Evolutionary conservation across 2,113 vertebrate species (phyloP), one percentile per base, ranked within the genome.

Genomic region (Melospiza melodia): DNA sequence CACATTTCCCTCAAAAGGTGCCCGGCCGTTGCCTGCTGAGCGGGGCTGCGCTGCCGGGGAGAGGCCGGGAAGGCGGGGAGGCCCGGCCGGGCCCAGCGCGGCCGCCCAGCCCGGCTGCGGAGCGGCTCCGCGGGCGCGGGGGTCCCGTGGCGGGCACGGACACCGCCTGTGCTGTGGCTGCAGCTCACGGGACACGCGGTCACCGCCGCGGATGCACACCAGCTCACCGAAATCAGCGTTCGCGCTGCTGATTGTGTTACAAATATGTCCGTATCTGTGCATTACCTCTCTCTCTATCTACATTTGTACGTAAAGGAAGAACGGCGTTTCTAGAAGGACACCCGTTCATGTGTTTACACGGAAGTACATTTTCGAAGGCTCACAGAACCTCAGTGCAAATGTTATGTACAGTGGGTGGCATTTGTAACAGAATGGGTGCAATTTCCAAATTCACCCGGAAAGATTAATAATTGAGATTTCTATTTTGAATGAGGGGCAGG

Each of bases 261-360:
- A 30, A 46, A 44, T 44, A 39, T 3, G 18, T 7, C 21, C 2
- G 9, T 41, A 17, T 17, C 20, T n/a, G 11, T 31, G 27, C 22
- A 35, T n/a, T 3, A 37, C 3, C 6, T 9, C 10, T 3, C 18
- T 25, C 10, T 31, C 22, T 20, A 1, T 6, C 31, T 39, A 4
- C 15, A 11, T 57, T 30, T 25, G 59, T 25, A 20, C 1, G 35
- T 24, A 33, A 75, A 58, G 58, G 57, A 43, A 44, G 58, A 88
- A 65, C 0, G 21, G 16, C 16, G 43, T 71, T 90, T 86, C 87
- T 69, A 43, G 46, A 65, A 80, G 49, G 83, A 58, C 35, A 6
- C 31, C 1, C 5, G 24, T 39, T 37, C 41, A 1, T 51, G 74
- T 86, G 15, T 74, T 86, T 80, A 28, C 22, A 11, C 2, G 22